Evolutionary conservation across 2,113 vertebrate species (phyloP), one percentile per base, ranked within the genome.

Genomic region (Riparia riparia): DNA sequence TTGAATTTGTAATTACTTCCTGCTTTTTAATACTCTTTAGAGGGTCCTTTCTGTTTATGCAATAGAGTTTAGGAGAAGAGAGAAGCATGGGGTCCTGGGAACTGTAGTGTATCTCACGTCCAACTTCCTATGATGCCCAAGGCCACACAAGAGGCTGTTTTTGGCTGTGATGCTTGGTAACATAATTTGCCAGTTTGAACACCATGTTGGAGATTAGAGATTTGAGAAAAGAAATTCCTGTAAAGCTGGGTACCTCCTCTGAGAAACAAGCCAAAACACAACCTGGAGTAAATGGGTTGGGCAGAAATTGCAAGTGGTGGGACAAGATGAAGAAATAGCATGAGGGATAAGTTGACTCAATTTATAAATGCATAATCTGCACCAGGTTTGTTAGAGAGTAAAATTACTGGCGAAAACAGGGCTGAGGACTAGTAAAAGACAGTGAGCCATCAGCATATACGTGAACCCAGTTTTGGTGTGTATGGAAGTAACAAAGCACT

Each of bases 1-100:
- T 89, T 97, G 95, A 97, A 97, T 96, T 90, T 90, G 92, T 91
- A 97, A 97, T 97, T 95, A 95, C 90, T 97, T 97, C 96, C 96
- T 96, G 92, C 81, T 94, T 95, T 95, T 96, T 91, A 93, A 85
- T 89, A 80, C 72, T 68, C 86, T 87, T 91, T 86, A 74, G 82
- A 97, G 89, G 86, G 82, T 89, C 58, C 84, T 95, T 95, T 93
- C 84, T 95, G 64, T 56, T 90, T 88, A 39, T 92, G 65, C 37
- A 68, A 73, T 57, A 49, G 6, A 61, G 37, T 84, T 92, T 60
- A 88, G 73, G 29, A 90, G 41, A 77, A 63, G n/a, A 81, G 9
- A 64, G 76, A 69, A 81, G 61, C 76, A 86, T 61, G 10, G 90
- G 49, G 82, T 89, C 80, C 72, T 93, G 92, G 72, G 86, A 96